These are phyloP conservation scores for Mormyrus lacerda DNA, from an alignment of 2,113 vertebrate species.

Conservation along the genomic window DNA sequence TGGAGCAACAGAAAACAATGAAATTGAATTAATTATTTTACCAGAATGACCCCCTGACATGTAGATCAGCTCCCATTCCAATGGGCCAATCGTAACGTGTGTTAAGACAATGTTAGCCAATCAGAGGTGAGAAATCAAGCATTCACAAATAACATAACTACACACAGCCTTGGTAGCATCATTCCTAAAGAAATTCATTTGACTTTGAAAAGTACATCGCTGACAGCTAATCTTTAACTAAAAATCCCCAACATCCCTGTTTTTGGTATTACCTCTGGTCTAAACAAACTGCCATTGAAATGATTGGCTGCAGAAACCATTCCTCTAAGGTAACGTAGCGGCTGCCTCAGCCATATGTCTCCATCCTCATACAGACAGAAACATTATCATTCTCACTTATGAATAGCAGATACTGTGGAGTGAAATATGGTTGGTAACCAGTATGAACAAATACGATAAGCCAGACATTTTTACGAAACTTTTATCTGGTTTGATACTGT, in stretches of 20 bases:
- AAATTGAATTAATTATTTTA: not conserved
- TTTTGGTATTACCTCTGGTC: not conserved
- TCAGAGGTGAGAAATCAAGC: not conserved
- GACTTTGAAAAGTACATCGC: not conserved
- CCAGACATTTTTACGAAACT: not conserved
- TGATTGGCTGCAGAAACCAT: not conserved
- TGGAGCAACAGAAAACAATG: not conserved
- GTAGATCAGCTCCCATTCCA: not conserved
- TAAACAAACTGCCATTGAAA: not conserved
- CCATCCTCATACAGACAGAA: not conserved
- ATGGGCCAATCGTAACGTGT: not conserved
- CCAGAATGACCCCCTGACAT: not conserved
- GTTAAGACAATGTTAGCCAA: not conserved
- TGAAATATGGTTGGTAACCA: not conserved
- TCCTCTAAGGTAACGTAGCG: not conserved
- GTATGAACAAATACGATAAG: not conserved
- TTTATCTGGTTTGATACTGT: not conserved
- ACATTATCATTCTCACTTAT: not conserved
- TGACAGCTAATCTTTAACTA: not conserved
- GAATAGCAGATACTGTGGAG: not conserved
- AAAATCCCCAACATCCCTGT: not conserved
- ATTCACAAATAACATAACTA: not conserved
- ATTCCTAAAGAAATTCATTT: not conserved
- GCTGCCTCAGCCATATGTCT: not conserved
- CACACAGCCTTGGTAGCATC: not conserved